Conservation (phyloP, 2,113 vertebrate genomes). For the Sigmodon hispidus region DNA sequence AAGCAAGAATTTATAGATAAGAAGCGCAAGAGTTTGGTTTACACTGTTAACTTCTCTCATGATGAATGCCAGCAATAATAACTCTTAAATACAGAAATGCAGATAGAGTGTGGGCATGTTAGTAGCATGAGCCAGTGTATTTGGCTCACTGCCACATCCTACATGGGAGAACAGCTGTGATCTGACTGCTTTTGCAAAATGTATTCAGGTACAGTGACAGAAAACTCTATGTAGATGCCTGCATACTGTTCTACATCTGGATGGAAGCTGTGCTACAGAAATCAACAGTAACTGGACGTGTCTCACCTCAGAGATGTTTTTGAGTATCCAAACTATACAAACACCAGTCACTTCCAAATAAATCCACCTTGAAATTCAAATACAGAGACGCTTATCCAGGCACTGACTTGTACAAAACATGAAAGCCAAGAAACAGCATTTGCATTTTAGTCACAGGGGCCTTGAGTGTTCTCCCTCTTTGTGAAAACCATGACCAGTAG, state of each 20-base stretch:
- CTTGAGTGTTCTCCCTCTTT: neutral
- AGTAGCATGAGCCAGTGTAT: neutral
- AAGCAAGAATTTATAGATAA: neutral
- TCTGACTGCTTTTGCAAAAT: slow-evolving; percentile 5
- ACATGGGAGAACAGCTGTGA: neutral
- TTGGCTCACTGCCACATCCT: neutral
- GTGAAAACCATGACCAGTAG: slow-evolving; percentile 28
- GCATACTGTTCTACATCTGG: neutral
- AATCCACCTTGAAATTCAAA: slow-evolving; percentile 38
- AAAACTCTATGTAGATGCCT: slow-evolving; percentile 20
- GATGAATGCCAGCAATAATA: neutral
- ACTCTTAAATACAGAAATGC: slow-evolving; percentile 29
- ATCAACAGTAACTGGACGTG: too few relatives aligned
- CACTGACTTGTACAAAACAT: slow-evolving; percentile 8
- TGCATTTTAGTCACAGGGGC: neutral
- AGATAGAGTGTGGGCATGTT: neutral
- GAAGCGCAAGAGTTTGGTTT: neutral
- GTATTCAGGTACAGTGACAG: neutral
- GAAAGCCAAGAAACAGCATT: neutral
- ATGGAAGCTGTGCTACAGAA: neutral
- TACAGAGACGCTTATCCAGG: neutral
- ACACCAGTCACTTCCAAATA: slow-evolving; percentile 8
- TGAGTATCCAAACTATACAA: neutral
- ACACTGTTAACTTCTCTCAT: neutral
- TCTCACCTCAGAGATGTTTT: neutral